Percentiles rank a stretch among this genome's conserved stretches.
Conservation (phyloP, 2,797 vertebrate genomes). For the Anguilla obscura region DNA sequence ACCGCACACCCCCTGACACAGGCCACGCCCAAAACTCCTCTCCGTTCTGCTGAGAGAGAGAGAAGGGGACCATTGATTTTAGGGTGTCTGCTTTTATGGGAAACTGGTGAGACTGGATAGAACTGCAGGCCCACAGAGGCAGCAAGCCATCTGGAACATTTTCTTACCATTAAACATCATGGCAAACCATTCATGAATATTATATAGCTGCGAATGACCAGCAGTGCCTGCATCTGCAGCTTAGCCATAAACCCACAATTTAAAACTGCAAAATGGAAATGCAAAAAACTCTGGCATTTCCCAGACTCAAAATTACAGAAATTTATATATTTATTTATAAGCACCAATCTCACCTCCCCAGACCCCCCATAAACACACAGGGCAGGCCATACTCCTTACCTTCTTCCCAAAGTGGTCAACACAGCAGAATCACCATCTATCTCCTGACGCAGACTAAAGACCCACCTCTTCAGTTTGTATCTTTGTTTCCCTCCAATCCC, state of each 20-base stretch:
- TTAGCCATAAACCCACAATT: not conserved
- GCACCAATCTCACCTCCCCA: not conserved
- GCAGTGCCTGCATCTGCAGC: not conserved
- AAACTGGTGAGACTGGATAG: not conserved
- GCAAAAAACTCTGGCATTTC: not conserved
- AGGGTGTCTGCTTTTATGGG: not conserved
- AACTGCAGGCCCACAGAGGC: not conserved
- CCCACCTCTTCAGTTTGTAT: too few relatives aligned
- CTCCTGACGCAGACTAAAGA: too few relatives aligned
- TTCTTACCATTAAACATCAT: not conserved
- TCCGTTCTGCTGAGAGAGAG: slow-evolving; percentile 22
- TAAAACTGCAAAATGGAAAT: not conserved
- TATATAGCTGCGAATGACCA: not conserved
- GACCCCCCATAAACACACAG: not conserved
- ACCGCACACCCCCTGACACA: not conserved
- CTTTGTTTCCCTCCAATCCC: too few relatives aligned
- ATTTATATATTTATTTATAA: not conserved
- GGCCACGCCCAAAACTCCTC: not conserved
- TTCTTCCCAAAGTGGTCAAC: too few relatives aligned
- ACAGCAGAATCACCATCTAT: too few relatives aligned
- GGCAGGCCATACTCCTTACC: not conserved
- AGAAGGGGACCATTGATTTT: slow-evolving; percentile 19
- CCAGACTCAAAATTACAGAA: not conserved
- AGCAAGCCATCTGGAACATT: not conserved
- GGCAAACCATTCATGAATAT: not conserved